phyloP scores from a whole-genome alignment of 53 echinoderm and acorn worm species.

The Glandiceps talaboti region DNA sequence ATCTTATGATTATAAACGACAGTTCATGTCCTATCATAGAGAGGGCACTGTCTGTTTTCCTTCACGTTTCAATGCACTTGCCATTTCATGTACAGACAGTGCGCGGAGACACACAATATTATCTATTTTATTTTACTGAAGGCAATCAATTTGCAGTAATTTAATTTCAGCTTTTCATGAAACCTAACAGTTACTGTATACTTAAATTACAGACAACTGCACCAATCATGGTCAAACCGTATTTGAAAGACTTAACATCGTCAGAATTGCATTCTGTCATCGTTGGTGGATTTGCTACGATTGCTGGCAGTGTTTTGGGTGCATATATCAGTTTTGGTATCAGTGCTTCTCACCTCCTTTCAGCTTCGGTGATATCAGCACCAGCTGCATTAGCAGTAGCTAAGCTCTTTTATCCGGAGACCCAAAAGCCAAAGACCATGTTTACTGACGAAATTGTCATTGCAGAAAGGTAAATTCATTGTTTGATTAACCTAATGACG shows the following conservation, averaged over 20 bases:
- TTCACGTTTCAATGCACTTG: too few relatives aligned
- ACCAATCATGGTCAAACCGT: conserved; percentile 87
- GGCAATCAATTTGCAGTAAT: too few relatives aligned
- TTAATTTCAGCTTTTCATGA: too few relatives aligned
- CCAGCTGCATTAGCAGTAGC: conserved; percentile 81
- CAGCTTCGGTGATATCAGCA: conserved; percentile 95
- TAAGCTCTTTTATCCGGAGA: conserved; percentile 84
- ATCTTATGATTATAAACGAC: too few relatives aligned
- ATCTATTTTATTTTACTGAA: too few relatives aligned
- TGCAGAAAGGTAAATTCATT: conserved; percentile 22
- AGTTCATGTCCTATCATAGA: too few relatives aligned
- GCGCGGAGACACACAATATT: too few relatives aligned
- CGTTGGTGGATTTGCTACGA: conserved; percentile 79
- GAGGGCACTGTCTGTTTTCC: too few relatives aligned
- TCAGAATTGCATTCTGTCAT: conserved; percentile 81
- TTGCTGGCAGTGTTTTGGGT: conserved; percentile 86
- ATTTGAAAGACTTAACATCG: conserved; percentile 68
- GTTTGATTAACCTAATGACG: conserved; percentile 1
- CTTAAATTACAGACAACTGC: conserved; percentile 97
- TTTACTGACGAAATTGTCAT: conserved; percentile 39
- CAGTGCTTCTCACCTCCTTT: conserved; percentile 79
- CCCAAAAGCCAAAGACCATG: conserved; percentile 59
- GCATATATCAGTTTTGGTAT: conserved; percentile 79
- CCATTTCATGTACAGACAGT: too few relatives aligned
- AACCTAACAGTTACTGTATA: too few relatives aligned